A percentile compares a stretch with the other conserved stretches of the same genome.
These are phyloP conservation scores for Staurois parvus DNA, from an alignment of 2,797 vertebrate genomes.

Conservation along the genomic window DNA sequence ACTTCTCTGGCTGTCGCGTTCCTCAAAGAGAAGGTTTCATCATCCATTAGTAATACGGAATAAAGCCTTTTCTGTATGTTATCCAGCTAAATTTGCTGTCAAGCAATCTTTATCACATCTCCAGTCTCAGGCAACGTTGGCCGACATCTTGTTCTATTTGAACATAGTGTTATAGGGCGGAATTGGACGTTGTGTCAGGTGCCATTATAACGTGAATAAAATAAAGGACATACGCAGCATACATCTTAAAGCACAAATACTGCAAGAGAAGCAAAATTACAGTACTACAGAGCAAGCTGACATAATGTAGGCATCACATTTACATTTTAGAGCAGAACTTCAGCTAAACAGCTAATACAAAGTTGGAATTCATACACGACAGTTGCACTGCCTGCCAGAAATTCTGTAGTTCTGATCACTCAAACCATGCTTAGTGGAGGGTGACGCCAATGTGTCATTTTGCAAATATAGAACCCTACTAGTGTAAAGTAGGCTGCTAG, in stretches of 20 bases:
- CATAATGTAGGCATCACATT: too few species aligned
- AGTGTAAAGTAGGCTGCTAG: too few species aligned
- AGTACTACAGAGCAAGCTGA: too few species aligned
- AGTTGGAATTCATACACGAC: too few species aligned
- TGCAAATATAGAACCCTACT: too few species aligned
- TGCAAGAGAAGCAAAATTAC: too few species aligned
- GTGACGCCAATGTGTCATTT: too few species aligned
- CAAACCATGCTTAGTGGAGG: too few species aligned
- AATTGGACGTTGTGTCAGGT: neutral
- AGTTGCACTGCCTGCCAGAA: too few species aligned
- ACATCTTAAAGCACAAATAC: constrained; percentile 7
- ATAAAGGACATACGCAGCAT: constrained; percentile 8
- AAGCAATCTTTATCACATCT: constrained; percentile 1
- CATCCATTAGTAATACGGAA: constrained; percentile 44
- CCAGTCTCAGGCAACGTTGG: constrained; percentile 17
- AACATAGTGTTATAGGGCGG: constrained; percentile 9
- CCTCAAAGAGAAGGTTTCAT: constrained; percentile 35
- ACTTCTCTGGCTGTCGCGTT: constrained; percentile 45
- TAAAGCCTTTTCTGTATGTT: constrained; percentile 20
- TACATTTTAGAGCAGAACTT: too few species aligned
- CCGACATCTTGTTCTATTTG: neutral
- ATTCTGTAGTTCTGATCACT: too few species aligned
- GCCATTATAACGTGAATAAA: constrained; percentile 5
- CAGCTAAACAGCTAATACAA: too few species aligned
- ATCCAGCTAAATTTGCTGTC: constrained; percentile 22